Evolutionary conservation across 1,140 invertebrate species (phyloP).

Genomic region (Macrotrachela quadricornifera): DNA sequence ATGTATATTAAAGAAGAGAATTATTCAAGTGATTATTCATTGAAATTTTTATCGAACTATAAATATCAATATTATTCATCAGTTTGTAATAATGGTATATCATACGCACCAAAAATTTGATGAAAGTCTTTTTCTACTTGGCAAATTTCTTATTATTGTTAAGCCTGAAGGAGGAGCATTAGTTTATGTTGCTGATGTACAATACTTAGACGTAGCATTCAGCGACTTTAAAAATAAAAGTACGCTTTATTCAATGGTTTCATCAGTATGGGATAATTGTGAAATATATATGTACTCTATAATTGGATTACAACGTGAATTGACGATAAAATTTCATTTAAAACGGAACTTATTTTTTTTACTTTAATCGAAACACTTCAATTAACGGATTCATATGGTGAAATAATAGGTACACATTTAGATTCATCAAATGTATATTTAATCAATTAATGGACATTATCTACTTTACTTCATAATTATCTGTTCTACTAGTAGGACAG

Average conservation of each 20-base stretch:
- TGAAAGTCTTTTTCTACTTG: constrained; percentile 87
- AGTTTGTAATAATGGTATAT: too few relatives aligned
- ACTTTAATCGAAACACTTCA: constrained; percentile 58
- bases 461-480: neutral
- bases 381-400: constrained; percentile 78
- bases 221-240: constrained; percentile 74
- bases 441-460: neutral
- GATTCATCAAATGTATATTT: neutral
- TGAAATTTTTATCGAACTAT: too few relatives aligned
- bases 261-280: constrained; percentile 97
- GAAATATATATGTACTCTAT: constrained; percentile 98
- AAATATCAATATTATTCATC: too few relatives aligned
- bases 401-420: constrained; percentile 61
- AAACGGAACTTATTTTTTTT: too few relatives aligned
- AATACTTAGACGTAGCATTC: constrained; percentile 91
- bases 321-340: too few relatives aligned
- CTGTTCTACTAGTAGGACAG: neutral
- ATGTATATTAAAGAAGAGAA: too few relatives aligned
- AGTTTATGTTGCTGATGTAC: constrained; percentile 87
- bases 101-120: constrained; percentile 31
- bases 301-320: constrained; percentile 62
- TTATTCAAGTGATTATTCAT: too few relatives aligned
- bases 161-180: constrained; percentile 99
- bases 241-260: constrained; percentile 89
- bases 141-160: constrained; percentile 83